These are phyloP conservation scores for Masticophis lateralis DNA, from an alignment of 2,797 vertebrate genomes.

Conservation along the genomic window DNA sequence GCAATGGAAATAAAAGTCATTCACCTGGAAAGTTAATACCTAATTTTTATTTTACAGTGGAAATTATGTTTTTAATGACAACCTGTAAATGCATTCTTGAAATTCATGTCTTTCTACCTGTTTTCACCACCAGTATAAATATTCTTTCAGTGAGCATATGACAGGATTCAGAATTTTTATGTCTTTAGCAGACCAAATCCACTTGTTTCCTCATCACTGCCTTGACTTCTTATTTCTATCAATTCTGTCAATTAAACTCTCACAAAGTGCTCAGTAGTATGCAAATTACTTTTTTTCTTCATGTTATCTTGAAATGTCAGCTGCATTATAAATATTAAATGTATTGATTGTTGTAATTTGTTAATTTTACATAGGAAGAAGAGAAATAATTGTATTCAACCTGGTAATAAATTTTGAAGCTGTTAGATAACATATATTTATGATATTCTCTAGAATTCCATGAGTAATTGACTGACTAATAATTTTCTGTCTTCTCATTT, in stretches of 20 bases:
- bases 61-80: not conserved
- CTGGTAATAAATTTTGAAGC: not conserved
- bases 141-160: not conserved
- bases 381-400: not conserved
- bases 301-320: not conserved
- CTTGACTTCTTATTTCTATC: not conserved
- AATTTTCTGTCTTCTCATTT: not conserved
- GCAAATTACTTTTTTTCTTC: not conserved
- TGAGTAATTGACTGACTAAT: not conserved
- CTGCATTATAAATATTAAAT: not conserved
- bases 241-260: not conserved
- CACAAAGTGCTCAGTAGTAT: not conserved
- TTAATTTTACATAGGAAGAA: not conserved
- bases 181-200: not conserved
- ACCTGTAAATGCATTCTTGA: not conserved
- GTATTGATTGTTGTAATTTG: not conserved
- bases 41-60: not conserved
- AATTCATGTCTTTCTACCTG: not conserved
- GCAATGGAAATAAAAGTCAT: slow-evolving; percentile 14
- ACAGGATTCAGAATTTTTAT: not conserved
- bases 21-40: not conserved
- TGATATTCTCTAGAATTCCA: not conserved
- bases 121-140: slow-evolving; percentile 5
- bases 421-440: not conserved
- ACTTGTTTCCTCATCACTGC: not conserved